Evolutionary conservation across 2,888 invertebrate species (phyloP).

Genomic region (Hemicrepidius hirtus): DNA sequence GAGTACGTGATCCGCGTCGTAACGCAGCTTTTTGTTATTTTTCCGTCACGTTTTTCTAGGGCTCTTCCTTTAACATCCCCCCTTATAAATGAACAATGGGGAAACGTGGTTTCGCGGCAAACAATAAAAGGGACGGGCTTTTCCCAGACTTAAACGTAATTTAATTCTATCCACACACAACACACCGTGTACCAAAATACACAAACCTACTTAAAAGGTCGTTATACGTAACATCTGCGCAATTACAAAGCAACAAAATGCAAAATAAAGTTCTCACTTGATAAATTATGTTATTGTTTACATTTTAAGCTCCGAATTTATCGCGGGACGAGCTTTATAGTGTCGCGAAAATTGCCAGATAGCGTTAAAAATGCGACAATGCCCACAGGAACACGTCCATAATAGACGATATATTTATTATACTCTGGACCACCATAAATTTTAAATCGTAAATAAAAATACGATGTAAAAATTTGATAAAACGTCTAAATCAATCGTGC

Average conservation of each 20-base stretch:
- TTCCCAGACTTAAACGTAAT: slow-evolving; percentile 43
- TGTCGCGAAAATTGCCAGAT: slow-evolving; percentile 45
- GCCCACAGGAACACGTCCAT: slow-evolving; percentile 44
- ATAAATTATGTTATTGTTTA: slow-evolving; percentile 51
- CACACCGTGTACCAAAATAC: slow-evolving; percentile 35
- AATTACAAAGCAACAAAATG: slow-evolving; percentile 37
- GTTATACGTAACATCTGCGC: slow-evolving; percentile 46
- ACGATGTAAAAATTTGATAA: slow-evolving; percentile 50
- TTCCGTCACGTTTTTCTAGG: slow-evolving; percentile 42
- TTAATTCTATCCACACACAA: slow-evolving; percentile 47
- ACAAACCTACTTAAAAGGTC: slow-evolving; percentile 49
- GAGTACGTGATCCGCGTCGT: slow-evolving; percentile 51
- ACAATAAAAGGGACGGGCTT: slow-evolving; percentile 41
- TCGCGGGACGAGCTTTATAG: slow-evolving; percentile 33
- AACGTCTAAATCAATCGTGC: slow-evolving; percentile 48
- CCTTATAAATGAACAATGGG: slow-evolving; percentile 40
- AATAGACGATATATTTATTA: slow-evolving; percentile 52
- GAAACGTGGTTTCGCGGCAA: slow-evolving; percentile 34
- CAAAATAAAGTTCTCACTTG: slow-evolving; percentile 42
- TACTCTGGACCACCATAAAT: slow-evolving; percentile 51
- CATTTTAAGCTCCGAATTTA: slow-evolving; percentile 48
- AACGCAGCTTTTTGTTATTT: slow-evolving; percentile 44
- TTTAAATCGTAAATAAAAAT: slow-evolving; percentile 52
- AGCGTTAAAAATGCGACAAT: slow-evolving; percentile 47
- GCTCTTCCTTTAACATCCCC: slow-evolving; percentile 42